Base-by-base conservation (phyloP, 2,797 vertebrate genomes). In the Triplophysa bombifrons region DNA sequence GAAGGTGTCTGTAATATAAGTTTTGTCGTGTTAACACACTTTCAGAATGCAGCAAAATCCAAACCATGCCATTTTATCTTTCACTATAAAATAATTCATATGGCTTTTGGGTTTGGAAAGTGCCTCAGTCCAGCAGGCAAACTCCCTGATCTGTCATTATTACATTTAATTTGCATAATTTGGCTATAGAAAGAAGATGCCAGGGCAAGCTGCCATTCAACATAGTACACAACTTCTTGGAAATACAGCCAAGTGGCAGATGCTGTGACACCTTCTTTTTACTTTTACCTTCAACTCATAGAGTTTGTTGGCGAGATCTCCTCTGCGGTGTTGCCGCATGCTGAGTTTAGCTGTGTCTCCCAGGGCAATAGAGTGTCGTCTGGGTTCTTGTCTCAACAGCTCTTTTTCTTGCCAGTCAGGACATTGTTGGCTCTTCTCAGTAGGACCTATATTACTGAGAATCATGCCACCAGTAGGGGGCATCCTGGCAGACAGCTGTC, bases 371-470 rank as follows among this genome's bases (percentile, higher is more conserved):
- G 90, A 93, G 80, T 90, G 91, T 66, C 90, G 86, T 64, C 83
- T 87, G 74, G 84, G 82, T 65, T 89, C 87, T 46, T 83, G 65
- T 48, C 84, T 93, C 73, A 92, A 83, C 30, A 88, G 77, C 66
- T 93, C 92, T 83, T 73, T 81, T 80, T 89, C 74, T 76, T 94
- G 60, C 91, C 92, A 92, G 58, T 88, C 83, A 0, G 85, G 89
- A 60, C 85, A 85, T 25, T 86, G 68, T 25, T n/a, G 61, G 65
- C 14, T 78, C 11, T 65, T 78, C 67, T 64, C 67, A 11, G 38
- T 58, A 51, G 0, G 4, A 8, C 22, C 74, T 41, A 60, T 56
- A 46, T 53, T 72, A 20, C 9, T 56, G n/a, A 56, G 60, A 3
- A 69, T 51, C 9, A 46, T 55, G 17, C 70, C 56, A 41, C 30